A percentile compares a stretch with the other conserved stretches of the same genome.
These are phyloP conservation scores for Arnoldichthys spilopterus DNA, from an alignment of 2,797 vertebrate species.

Conservation along the genomic window DNA sequence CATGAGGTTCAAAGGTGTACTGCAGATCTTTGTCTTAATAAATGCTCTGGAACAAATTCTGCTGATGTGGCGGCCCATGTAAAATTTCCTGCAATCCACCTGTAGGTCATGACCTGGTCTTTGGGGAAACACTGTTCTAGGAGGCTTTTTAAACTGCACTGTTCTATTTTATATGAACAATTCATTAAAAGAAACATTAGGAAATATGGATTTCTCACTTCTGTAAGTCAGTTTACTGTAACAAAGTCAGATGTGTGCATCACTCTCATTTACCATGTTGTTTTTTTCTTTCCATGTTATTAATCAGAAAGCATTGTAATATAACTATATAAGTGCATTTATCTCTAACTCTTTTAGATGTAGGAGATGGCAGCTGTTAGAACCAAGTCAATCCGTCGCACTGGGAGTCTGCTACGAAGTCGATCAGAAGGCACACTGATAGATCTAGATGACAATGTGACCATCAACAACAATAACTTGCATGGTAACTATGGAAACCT, in stretches of 20 bases:
- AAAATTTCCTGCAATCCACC: too few species aligned
- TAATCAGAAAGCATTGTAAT: not conserved
- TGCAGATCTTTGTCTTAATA: too few species aligned
- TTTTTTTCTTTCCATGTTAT: not conserved
- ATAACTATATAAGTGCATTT: not conserved
- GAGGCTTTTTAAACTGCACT: too few species aligned
- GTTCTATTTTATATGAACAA: too few species aligned
- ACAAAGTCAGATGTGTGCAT: not conserved
- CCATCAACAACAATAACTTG: slow-evolving; percentile 68
- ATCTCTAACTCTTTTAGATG: slow-evolving; percentile 69
- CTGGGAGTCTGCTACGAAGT: slow-evolving; percentile 81
- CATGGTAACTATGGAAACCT: slow-evolving; percentile 66
- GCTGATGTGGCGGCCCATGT: too few species aligned
- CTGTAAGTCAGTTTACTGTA: too few species aligned
- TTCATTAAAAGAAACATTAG: too few species aligned
- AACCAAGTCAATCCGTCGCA: slow-evolving; percentile 68
- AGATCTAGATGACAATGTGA: slow-evolving; percentile 77
- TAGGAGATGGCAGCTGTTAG: slow-evolving; percentile 82
- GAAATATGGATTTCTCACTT: too few species aligned
- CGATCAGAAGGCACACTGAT: slow-evolving; percentile 90
- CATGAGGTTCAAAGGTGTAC: too few species aligned
- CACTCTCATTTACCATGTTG: not conserved
- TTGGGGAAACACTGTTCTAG: too few species aligned
- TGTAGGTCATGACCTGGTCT: too few species aligned
- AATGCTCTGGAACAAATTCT: too few species aligned